phyloP scores from a whole-genome alignment of 92 coral and sea anemone genomes.

The Siderastrea siderea region DNA sequence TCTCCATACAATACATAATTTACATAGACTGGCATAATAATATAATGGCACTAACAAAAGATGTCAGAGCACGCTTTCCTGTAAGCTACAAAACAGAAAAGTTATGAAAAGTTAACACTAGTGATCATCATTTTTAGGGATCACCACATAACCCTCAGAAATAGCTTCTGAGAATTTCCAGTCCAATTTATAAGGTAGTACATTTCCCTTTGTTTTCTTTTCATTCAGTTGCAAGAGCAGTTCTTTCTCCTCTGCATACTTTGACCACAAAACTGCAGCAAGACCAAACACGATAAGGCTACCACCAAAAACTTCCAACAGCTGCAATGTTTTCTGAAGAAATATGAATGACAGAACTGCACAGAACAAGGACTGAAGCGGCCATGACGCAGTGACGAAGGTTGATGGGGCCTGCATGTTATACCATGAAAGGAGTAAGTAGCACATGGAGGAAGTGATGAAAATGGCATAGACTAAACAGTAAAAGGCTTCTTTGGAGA shows the following conservation, averaged over 20 bases:
- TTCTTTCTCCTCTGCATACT: conserved; percentile 13
- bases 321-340: conserved; percentile 31
- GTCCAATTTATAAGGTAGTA: neutral
- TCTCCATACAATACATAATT: no score
- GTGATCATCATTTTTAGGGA: conserved; percentile 15
- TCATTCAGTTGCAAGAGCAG: neutral
- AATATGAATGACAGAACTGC: conserved; percentile 37
- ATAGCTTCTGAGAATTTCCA: conserved; percentile 36
- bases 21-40: no score
- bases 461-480: conserved; percentile 55
- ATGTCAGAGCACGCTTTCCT: no score
- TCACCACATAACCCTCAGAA: conserved; percentile 11
- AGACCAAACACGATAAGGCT: conserved; percentile 39
- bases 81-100: no score
- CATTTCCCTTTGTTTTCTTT: neutral
- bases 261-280: conserved; percentile 60
- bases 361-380: conserved; percentile 47
- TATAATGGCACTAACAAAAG: no score
- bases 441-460: conserved; percentile 47
- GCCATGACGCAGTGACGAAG: conserved; percentile 60
- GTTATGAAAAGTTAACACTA: neutral
- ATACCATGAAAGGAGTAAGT: conserved; percentile 61
- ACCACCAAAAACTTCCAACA: conserved; percentile 45
- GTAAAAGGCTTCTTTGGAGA: conserved; percentile 25
- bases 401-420: conserved; percentile 63